Evolutionary conservation across 2,797 vertebrate genomes (phyloP).

Genomic region (Gambusia yucatana): DNA sequence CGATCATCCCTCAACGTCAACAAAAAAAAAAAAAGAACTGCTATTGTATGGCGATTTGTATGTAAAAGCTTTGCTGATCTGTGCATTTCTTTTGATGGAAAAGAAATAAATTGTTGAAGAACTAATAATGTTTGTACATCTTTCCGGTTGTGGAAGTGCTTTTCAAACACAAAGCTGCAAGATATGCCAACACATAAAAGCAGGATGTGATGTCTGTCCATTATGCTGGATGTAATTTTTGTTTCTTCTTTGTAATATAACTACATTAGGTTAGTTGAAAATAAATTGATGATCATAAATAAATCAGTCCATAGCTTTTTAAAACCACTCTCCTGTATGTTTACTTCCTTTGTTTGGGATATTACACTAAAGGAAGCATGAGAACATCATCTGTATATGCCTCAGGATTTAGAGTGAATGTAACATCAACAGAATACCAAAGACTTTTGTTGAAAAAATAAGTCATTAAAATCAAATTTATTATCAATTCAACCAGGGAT

Average conservation of each 20-base stretch:
- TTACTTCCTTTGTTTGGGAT: not conserved
- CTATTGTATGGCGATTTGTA: conserved; percentile 89
- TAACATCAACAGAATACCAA: not conserved
- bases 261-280: not conserved
- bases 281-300: not conserved
- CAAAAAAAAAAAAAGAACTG: conserved; percentile 68
- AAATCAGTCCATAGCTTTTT: not conserved
- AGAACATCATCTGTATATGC: not conserved
- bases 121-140: not conserved
- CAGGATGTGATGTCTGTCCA: conserved; percentile 26
- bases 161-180: conserved; percentile 51
- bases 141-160: conserved; percentile 37
- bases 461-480: not conserved
- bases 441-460: not conserved
- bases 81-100: conserved; percentile 88
- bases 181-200: not conserved
- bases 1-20: conserved; percentile 67
- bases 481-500: not conserved
- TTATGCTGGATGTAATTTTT: not conserved
- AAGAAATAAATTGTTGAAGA: conserved; percentile 89
- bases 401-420: not conserved
- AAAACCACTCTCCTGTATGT: not conserved
- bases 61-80: conserved; percentile 91
- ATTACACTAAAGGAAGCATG: not conserved
- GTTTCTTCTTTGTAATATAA: not conserved